These are phyloP conservation scores for Axinella damicornis DNA, from an alignment of 37 sponge, comb jelly and placozoan genomes.

Conservation along the genomic window DNA sequence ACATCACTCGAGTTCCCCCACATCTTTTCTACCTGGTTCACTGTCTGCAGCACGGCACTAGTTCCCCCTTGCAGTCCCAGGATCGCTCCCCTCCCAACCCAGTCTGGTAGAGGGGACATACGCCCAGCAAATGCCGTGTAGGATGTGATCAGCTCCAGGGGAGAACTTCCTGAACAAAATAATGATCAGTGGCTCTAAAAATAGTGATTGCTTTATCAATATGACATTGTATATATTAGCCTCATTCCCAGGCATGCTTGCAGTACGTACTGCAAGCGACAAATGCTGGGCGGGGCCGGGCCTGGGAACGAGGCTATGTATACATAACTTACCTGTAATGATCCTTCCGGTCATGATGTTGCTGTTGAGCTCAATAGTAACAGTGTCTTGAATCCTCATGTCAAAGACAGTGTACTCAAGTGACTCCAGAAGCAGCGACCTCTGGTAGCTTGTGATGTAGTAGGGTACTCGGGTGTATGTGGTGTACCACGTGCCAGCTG, in stretches of 20 bases:
- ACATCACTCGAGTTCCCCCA: conserved; percentile 65
- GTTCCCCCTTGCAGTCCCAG: conserved; percentile 86
- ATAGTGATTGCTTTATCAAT: no score
- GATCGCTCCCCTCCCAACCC: conserved; percentile 74
- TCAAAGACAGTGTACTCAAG: conserved; percentile 66
- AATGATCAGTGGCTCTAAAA: no score
- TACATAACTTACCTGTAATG: conserved; percentile 65
- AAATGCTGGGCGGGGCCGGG: no score
- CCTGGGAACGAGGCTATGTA: no score
- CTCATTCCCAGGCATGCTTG: no score
- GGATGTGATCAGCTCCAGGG: conserved; percentile 55
- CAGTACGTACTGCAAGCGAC: no score
- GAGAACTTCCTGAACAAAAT: conserved; percentile 51
- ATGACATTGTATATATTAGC: no score
- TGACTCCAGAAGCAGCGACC: conserved; percentile 66
- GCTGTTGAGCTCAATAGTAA: conserved; percentile 52
- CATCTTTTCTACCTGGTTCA: conserved; percentile 23
- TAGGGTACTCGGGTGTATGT: conserved; percentile 82
- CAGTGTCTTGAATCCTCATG: conserved; percentile 25
- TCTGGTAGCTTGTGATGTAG: conserved; percentile 65
- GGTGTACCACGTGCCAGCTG: conserved; percentile 81
- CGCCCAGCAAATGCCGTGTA: conserved; percentile 76
- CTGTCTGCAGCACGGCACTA: conserved; percentile 38
- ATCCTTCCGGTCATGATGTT: conserved; percentile 49
- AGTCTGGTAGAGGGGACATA: conserved; percentile 68